Base-by-base conservation (phyloP, 1,140 invertebrate species). In the Popillia japonica region DNA sequence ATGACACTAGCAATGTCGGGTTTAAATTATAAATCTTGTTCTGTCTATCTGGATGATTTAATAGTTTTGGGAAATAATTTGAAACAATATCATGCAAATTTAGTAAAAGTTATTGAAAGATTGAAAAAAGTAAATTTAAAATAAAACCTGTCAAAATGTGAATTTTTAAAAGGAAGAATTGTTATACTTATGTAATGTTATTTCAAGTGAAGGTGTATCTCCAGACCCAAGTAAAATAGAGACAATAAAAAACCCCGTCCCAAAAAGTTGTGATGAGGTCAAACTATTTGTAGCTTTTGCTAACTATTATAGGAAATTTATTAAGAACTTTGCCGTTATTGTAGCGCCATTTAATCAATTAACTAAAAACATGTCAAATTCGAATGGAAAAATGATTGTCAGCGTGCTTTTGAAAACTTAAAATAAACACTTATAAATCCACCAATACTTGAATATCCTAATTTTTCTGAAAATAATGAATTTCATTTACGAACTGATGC, bases 151-250 rank as follows among this genome's bases (percentile, higher is more conserved):
- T 9, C n/a, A n/a, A 78, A 78, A 75, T 79, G 72, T 41, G 68
- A 78, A 78, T 78, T 75, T 78, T 59, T 78, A 68, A 79, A 75
- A 40, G 75, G 72, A 74, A 42, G 78, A 75, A 34, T 79, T 42
- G n/a, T n/a, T 79, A 6, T 79, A 79, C 61, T 77, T 79, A 59
- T 64, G 68, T 40, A 68, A 75, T 72, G 40, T 78, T 17, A 77
- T 78, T 40, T 11, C 77, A 73, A 48, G 4, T 20, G 9, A 72
- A 55, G 40, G 40, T 55, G 72, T 80, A 72, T 17, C n/a, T 3
- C 4, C 48, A 14, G 48, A 78, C 72, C 64, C 61, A 44, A 27
- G 27, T n/a, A 73, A 78, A 77, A 64, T 23, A 7, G 6, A 61
- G n/a, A 6, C 22, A 6, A 61, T 61, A n/a, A n/a, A n/a, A n/a